Conservation (phyloP, 2,888 invertebrate genomes). For the Schizaphis graminum region DNA sequence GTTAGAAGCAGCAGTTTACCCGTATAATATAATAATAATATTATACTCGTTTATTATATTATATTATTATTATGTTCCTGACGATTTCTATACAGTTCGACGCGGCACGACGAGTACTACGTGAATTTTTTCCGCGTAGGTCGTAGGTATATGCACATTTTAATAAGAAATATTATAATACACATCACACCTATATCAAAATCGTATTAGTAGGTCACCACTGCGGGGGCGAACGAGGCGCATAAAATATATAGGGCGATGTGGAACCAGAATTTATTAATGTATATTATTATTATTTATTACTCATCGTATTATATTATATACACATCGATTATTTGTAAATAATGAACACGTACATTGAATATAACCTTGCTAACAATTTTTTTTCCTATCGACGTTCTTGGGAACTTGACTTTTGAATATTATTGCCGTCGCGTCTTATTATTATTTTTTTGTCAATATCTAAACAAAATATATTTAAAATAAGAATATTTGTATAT, state of each 20-base stretch:
- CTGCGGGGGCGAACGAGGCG: not conserved
- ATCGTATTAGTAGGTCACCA: not conserved
- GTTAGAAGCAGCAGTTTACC: no score
- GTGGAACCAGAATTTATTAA: not conserved
- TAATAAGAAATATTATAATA: not conserved
- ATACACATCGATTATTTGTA: not conserved
- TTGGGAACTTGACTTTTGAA: not conserved
- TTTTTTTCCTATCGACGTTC: not conserved
- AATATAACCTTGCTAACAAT: not conserved
- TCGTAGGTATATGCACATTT: not conserved
- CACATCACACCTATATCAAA: not conserved
- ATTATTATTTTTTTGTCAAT: not conserved
- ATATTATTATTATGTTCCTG: not conserved
- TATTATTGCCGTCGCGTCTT: not conserved
- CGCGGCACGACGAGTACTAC: not conserved
- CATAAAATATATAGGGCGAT: not conserved
- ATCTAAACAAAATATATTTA: not conserved
- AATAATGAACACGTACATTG: not conserved
- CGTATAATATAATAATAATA: no score
- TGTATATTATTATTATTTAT: not conserved
- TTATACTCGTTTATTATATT: not conserved
- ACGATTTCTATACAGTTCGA: not conserved
- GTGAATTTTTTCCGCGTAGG: not conserved
- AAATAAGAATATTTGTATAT: not conserved
- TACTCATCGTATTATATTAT: not conserved